Evolutionary conservation across 2,797 vertebrate species (phyloP).

Genomic region (Cossypha polioptera): DNA sequence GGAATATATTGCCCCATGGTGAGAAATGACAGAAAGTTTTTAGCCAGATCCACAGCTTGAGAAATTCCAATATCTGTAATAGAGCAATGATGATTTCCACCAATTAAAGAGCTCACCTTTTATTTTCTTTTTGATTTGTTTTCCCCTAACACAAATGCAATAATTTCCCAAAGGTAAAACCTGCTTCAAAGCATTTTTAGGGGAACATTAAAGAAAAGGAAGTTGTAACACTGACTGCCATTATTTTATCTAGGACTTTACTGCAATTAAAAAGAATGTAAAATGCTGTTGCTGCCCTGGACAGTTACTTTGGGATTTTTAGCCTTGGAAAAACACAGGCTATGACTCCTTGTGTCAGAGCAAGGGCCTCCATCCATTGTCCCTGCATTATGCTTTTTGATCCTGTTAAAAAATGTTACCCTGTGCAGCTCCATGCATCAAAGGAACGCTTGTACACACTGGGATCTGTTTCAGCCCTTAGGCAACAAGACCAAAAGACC

Average conservation of each 20-base stretch:
- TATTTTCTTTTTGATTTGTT: constrained; percentile 51
- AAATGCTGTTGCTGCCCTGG: constrained; percentile 18
- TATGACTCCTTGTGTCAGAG: constrained; percentile 56
- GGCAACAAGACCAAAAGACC: constrained; percentile 69
- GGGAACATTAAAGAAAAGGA: constrained; percentile 66
- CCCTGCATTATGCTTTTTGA: constrained; percentile 61
- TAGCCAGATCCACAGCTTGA: neutral
- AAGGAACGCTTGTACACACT: constrained; percentile 68
- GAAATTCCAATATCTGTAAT: neutral
- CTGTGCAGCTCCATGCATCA: constrained; percentile 65
- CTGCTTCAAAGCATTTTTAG: constrained; percentile 58
- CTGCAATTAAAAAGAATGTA: constrained; percentile 65
- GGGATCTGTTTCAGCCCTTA: constrained; percentile 72
- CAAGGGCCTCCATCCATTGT: constrained; percentile 69
- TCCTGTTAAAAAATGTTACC: constrained; percentile 62
- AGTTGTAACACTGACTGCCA: constrained; percentile 57
- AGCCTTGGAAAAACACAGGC: constrained; percentile 59
- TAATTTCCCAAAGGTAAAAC: constrained; percentile 59
- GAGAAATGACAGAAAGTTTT: neutral
- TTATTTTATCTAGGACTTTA: constrained; percentile 64
- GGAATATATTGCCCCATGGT: neutral
- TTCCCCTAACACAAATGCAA: constrained; percentile 47
- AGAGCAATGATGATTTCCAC: constrained; percentile 32
- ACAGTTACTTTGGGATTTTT: constrained; percentile 57
- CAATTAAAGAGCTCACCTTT: constrained; percentile 24